Conservation (phyloP, 2,797 vertebrate genomes). For the Danio choprae region DNA sequence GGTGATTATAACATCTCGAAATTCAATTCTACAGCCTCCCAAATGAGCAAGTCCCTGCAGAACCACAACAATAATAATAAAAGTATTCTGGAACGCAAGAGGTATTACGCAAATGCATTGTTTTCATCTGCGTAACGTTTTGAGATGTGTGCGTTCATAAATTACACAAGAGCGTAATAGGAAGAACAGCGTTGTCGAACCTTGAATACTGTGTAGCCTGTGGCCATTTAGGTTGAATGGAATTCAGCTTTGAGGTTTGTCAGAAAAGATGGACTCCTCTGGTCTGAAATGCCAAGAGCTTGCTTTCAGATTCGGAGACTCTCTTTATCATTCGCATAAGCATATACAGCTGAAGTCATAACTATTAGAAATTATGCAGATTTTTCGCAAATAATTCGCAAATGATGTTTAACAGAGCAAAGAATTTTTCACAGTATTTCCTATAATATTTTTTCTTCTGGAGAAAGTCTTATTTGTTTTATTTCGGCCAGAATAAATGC, state of each 20-base stretch:
- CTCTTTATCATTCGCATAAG: slow-evolving; percentile 53
- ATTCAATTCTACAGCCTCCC: slow-evolving; percentile 27
- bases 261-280: slow-evolving; percentile 54
- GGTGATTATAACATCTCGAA: slow-evolving; percentile 17
- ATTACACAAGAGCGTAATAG: neutral
- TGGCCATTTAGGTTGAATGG: slow-evolving; percentile 57
- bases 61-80: neutral
- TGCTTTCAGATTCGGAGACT: slow-evolving; percentile 64
- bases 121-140: neutral
- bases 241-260: slow-evolving; percentile 62
- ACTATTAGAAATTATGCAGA: too few relatives aligned
- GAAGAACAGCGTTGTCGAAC: slow-evolving; percentile 19
- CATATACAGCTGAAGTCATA: neutral
- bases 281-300: slow-evolving; percentile 61
- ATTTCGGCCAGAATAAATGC: too few relatives aligned
- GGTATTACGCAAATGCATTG: neutral
- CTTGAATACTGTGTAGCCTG: slow-evolving; percentile 56
- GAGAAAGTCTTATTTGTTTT: too few relatives aligned
- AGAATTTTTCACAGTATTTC: too few relatives aligned
- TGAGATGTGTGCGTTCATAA: neutral
- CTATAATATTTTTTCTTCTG: too few relatives aligned
- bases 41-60: slow-evolving; percentile 2
- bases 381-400: too few relatives aligned
- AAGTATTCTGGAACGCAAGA: neutral
- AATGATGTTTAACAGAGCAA: too few relatives aligned